phyloP scores from a whole-genome alignment of 2,888 invertebrate species.

The Macrophya annulata region DNA sequence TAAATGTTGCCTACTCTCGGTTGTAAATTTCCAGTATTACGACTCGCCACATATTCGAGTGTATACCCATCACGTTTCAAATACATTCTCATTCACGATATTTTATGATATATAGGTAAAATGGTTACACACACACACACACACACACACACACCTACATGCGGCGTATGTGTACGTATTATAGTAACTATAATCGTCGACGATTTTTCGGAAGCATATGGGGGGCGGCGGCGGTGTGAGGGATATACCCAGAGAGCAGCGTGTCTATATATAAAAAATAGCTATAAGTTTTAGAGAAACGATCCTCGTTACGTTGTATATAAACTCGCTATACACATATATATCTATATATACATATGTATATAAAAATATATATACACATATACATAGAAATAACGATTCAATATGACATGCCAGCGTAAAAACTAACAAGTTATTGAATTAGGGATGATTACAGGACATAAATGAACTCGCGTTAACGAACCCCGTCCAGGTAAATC shows the following conservation, averaged over 20 bases:
- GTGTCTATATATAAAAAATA: background rate
- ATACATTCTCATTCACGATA: constrained; percentile 31
- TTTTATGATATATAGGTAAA: constrained; percentile 12
- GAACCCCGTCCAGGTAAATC: constrained; percentile 18
- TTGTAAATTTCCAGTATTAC: constrained; percentile 53
- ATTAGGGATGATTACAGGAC: constrained; percentile 55
- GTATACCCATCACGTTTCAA: background rate
- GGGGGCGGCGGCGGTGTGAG: constrained; percentile 17
- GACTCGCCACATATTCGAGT: constrained; percentile 32
- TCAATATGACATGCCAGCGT: constrained; percentile 37
- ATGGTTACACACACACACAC: no score
- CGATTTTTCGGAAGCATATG: constrained; percentile 42
- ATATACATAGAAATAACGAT: constrained; percentile 13
- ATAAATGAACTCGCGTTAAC: constrained; percentile 42
- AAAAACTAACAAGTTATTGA: constrained; percentile 53
- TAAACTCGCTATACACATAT: background rate
- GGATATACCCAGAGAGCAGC: background rate
- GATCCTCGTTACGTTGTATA: constrained; percentile 19
- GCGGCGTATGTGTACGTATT: no score
- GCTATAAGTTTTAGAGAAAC: background rate
- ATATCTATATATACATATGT: background rate
- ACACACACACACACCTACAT: no score
- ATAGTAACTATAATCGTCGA: background rate
- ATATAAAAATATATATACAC: background rate
- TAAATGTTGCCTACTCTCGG: constrained; percentile 46